Percentiles rank a stretch among this genome's conserved stretches.
Evolutionary conservation across 2,888 invertebrate genomes (phyloP).

Genomic region (Tubiluchus corallicola): DNA sequence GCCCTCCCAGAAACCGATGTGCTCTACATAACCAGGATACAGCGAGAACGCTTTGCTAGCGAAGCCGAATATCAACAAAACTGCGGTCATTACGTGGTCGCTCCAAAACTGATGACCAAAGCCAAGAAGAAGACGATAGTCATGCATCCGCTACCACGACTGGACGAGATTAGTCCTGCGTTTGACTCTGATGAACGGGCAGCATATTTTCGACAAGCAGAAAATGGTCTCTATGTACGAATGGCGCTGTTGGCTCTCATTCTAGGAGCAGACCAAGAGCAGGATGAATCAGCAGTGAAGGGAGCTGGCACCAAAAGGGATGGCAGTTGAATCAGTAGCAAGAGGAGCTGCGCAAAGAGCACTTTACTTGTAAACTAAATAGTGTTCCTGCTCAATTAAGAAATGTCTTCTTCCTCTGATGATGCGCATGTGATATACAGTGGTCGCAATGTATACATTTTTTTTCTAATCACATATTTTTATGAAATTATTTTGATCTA

Average conservation of each 20-base stretch:
- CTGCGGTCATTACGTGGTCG: conserved; percentile 70
- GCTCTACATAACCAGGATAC: conserved; percentile 93
- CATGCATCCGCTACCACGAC: conserved; percentile 87
- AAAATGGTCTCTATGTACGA: conserved; percentile 90
- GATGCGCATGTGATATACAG: too few species aligned
- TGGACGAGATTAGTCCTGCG: conserved; percentile 71
- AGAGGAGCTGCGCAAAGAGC: too few species aligned
- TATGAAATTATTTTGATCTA: too few species aligned
- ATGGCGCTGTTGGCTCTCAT: conserved; percentile 93
- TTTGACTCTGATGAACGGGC: conserved; percentile 92
- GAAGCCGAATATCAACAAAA: conserved; percentile 70
- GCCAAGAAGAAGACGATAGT: conserved; percentile 82
- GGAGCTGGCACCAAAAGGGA: too few species aligned
- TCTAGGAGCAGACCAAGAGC: conserved; percentile 44
- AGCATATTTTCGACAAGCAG: conserved; percentile 94
- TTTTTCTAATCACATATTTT: too few species aligned
- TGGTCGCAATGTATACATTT: too few species aligned
- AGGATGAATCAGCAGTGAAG: too few species aligned
- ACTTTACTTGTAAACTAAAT: too few species aligned
- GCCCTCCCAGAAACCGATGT: conserved; percentile 86
- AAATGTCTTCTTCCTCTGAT: too few species aligned
- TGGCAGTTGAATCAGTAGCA: too few species aligned
- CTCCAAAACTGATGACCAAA: conserved; percentile 82
- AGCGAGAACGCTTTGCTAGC: conserved; percentile 68
- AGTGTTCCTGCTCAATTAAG: too few species aligned